A percentile compares a stretch with the other conserved stretches of the same genome.
Evolutionary conservation across 2,113 vertebrate genomes (phyloP).

Genomic region (Phylloscopus trochiloides): DNA sequence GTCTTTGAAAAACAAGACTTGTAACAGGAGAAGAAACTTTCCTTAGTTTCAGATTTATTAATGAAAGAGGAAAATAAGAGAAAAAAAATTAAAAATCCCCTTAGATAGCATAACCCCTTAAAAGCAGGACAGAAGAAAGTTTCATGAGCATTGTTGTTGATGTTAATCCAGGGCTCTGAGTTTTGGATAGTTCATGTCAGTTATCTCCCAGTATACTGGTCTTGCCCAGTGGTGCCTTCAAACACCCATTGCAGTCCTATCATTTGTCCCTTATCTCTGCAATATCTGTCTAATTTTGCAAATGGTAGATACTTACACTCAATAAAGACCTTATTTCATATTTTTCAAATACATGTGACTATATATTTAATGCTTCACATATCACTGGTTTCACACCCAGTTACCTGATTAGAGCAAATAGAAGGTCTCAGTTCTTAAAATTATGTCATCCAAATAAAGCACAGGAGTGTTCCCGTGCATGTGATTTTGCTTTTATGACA

Average conservation of each 20-base stretch:
- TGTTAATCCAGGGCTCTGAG: background rate
- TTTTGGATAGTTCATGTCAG: background rate
- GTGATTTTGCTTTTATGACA: background rate
- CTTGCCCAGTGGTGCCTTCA: background rate
- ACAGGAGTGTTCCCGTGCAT: background rate
- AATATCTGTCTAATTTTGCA: background rate
- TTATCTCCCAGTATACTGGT: background rate
- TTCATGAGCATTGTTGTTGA: background rate
- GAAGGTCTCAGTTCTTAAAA: background rate
- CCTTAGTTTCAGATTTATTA: background rate
- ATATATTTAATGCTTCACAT: background rate
- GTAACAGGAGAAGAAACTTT: background rate
- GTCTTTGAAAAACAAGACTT: background rate
- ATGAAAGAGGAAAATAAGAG: background rate
- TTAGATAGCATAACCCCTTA: background rate
- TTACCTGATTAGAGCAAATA: background rate
- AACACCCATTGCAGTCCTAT: background rate
- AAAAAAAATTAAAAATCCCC: background rate
- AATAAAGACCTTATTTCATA: background rate
- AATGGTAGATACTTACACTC: background rate
- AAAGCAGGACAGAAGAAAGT: background rate
- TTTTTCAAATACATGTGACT: background rate
- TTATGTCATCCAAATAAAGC: background rate
- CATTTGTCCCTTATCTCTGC: background rate
- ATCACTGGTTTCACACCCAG: background rate